phyloP scores from a whole-genome alignment of 2,888 invertebrate species.

The Mellilla xanthometata region DNA sequence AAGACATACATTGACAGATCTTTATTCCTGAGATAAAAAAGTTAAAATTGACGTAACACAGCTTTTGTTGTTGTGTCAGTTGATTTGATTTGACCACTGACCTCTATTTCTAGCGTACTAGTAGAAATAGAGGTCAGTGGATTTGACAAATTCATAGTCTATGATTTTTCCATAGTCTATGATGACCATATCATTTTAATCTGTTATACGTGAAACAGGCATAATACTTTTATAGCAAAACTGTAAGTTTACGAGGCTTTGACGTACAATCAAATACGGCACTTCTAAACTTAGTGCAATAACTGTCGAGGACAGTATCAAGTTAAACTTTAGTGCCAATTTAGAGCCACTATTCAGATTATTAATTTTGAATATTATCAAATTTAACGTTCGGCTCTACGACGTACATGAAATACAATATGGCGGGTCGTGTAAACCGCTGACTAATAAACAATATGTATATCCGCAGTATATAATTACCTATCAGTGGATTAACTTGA shows the following conservation, averaged over 20 bases:
- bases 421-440: conserved; percentile 54
- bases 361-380: conserved; percentile 49
- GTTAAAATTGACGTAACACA: too few relatives aligned
- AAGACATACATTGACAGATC: too few relatives aligned
- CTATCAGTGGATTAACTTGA: conserved; percentile 8
- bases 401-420: conserved; percentile 56
- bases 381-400: conserved; percentile 45
- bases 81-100: too few relatives aligned
- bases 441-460: conserved; percentile 60
- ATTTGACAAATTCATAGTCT: too few relatives aligned
- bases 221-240: not conserved
- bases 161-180: too few relatives aligned
- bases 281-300: conserved; percentile 33
- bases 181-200: too few relatives aligned
- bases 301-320: conserved; percentile 40
- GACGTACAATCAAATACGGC: conserved; percentile 23
- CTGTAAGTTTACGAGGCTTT: not conserved
- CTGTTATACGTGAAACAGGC: not conserved
- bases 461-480: conserved; percentile 7
- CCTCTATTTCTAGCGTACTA: too few relatives aligned
- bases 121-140: too few relatives aligned
- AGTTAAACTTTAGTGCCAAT: conserved; percentile 44
- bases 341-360: conserved; percentile 45
- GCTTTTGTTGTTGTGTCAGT: too few relatives aligned
- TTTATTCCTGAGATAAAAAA: too few relatives aligned